Conservation (phyloP, 2,113 vertebrate species). For the Alethe diademata region DNA sequence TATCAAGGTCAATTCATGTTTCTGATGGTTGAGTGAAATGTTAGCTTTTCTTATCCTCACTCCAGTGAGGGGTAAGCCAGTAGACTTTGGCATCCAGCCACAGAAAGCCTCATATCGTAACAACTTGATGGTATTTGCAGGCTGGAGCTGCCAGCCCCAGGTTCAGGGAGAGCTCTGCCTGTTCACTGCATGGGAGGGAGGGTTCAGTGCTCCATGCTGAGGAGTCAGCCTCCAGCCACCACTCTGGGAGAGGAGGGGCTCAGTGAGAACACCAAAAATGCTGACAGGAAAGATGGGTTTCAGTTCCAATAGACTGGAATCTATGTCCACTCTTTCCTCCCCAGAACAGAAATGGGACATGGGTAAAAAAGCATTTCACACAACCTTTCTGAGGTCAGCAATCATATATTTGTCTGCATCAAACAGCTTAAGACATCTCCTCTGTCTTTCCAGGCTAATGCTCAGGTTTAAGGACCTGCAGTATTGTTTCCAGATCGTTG, state of each 20-base stretch:
- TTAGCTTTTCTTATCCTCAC: conserved; percentile 16
- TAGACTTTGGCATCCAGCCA: conserved; percentile 39
- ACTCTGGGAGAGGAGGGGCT: not conserved
- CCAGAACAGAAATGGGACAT: not conserved
- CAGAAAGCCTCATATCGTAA: not conserved
- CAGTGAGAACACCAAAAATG: not conserved
- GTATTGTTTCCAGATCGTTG: not conserved
- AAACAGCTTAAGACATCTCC: not conserved
- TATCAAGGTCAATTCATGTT: conserved; percentile 46
- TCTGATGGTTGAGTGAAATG: conserved; percentile 55
- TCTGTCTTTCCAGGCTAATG: not conserved
- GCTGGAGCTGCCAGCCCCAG: not conserved
- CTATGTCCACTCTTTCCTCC: not conserved
- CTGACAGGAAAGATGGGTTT: not conserved
- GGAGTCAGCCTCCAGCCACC: not conserved
- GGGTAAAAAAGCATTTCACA: not conserved
- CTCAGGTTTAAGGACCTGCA: not conserved
- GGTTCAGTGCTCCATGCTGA: not conserved
- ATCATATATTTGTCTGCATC: not conserved
- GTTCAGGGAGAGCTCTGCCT: not conserved
- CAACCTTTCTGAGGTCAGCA: not conserved
- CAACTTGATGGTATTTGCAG: not conserved
- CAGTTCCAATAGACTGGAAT: not conserved
- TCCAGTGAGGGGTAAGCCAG: conserved; percentile 6
- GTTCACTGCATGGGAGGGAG: not conserved